Evolutionary conservation across 2,113 vertebrate genomes (phyloP).

Genomic region (Phrynosoma blainvillii): DNA sequence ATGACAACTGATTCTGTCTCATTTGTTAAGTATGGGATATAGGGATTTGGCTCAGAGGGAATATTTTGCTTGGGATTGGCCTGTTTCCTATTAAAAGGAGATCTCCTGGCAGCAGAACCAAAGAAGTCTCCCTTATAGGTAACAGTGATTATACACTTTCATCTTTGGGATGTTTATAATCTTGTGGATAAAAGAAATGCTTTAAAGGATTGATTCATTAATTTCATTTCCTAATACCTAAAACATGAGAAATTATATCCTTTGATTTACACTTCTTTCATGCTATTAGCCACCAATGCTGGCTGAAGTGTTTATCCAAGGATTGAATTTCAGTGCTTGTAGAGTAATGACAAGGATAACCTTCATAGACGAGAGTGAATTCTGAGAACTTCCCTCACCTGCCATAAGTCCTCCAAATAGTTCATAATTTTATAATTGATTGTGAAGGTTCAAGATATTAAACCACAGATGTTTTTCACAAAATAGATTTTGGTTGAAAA

Average conservation of each 20-base stretch:
- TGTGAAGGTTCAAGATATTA: neutral
- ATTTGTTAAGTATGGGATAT: neutral
- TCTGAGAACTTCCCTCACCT: neutral
- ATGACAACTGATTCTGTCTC: neutral
- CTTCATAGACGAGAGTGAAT: neutral
- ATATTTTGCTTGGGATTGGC: neutral
- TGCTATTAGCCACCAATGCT: neutral
- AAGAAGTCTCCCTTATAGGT: neutral
- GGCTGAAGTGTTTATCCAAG: neutral
- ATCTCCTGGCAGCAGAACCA: neutral
- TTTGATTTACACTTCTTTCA: neutral
- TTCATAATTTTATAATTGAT: neutral
- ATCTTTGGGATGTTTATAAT: constrained; percentile 1
- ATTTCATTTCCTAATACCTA: neutral
- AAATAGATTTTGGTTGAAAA: neutral
- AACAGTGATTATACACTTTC: neutral
- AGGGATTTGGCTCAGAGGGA: neutral
- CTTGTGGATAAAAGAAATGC: neutral
- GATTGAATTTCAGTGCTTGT: neutral
- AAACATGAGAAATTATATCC: constrained; percentile 4
- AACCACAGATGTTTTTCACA: neutral
- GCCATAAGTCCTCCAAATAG: neutral
- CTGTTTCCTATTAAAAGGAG: neutral
- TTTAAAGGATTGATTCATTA: neutral
- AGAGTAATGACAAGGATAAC: neutral